These are phyloP conservation scores for Semotilus atromaculatus DNA, from an alignment of 2,797 vertebrate species.

Conservation along the genomic window DNA sequence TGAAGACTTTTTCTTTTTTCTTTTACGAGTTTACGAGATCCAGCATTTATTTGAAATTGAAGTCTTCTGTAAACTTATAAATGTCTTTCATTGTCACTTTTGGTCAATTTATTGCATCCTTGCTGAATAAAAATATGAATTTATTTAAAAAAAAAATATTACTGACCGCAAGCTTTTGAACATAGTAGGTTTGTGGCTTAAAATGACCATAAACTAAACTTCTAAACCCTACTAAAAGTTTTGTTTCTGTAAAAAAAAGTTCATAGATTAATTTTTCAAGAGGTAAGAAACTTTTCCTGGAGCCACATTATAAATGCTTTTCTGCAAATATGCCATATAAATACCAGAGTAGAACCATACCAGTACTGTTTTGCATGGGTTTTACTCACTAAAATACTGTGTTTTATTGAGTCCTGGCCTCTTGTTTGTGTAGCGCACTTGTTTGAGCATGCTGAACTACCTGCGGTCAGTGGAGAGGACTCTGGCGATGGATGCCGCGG, in stretches of 20 bases:
- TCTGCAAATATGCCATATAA: not conserved
- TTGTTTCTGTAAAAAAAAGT: no score
- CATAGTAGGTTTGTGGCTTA: not conserved
- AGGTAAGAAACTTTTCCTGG: not conserved
- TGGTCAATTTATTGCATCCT: no score
- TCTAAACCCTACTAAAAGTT: not conserved
- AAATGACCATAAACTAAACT: not conserved
- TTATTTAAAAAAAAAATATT: no score
- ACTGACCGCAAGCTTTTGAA: not conserved
- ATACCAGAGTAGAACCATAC: not conserved
- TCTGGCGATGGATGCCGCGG: slow-evolving; percentile 73
- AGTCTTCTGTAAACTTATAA: no score
- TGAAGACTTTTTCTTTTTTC: no score
- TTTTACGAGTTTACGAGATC: no score
- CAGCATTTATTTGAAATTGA: no score
- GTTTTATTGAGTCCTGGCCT: not conserved
- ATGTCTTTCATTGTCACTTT: no score
- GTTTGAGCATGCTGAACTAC: slow-evolving; percentile 79
- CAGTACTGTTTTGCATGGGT: not conserved
- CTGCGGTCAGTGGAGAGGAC: slow-evolving; percentile 80
- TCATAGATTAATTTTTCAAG: not conserved
- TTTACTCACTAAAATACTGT: not conserved
- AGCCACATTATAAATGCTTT: not conserved
- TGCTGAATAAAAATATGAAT: no score
- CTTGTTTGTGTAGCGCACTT: slow-evolving; percentile 63